Evolutionary conservation across 2,888 invertebrate genomes (phyloP), one percentile per base, ranked within the genome.

Genomic region (Drosophila nigritarsus): DNA sequence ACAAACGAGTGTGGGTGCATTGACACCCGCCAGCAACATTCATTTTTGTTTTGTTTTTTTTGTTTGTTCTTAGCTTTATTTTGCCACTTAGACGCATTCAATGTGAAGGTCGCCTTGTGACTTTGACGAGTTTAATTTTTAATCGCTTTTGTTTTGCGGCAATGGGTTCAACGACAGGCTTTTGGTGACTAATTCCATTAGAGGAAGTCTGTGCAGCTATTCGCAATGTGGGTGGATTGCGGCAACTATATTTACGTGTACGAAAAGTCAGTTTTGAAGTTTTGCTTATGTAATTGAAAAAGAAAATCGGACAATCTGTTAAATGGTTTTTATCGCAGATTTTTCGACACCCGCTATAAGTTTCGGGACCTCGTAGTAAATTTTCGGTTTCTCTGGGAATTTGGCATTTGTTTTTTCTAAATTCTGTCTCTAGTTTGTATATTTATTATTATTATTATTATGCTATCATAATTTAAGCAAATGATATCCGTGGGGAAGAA

Each of bases 21-120:
- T 85, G 90, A 85, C 90, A 75, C 73, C 58, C 54, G 53, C 54
- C 64, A 50, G 62, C 69, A 55, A 58, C 56, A 53, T 70, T 38
- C 59, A 32, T 18, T 18, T 18, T 34, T 18, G n/a, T n/a, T 8
- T 38, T 18, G 0, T 20, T 42, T 18, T 1, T 20, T 42, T 13
- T 70, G 50, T 29, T 40, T 49, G 9, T 55, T 40, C 27, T 54
- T 61, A 24, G 34, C 58, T 49, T 29, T 63, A 42, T 71, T 50
- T 65, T 65, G 27, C 3, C 59, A 68, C 64, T 82, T 82, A 49
- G 66, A 60, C 74, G 71, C 83, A 87, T 87, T 84, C 84, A 89
- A 84, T 84, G 90, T 85, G 84, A 89, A 84, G 84, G 84, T 84
- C 89, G 61, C 27, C 51, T 58, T 50, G 45, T 45, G 53, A 49